These are phyloP conservation scores for Cremastinae sp. DNA, from an alignment of 2,888 invertebrate species.

Conservation along the genomic window DNA sequence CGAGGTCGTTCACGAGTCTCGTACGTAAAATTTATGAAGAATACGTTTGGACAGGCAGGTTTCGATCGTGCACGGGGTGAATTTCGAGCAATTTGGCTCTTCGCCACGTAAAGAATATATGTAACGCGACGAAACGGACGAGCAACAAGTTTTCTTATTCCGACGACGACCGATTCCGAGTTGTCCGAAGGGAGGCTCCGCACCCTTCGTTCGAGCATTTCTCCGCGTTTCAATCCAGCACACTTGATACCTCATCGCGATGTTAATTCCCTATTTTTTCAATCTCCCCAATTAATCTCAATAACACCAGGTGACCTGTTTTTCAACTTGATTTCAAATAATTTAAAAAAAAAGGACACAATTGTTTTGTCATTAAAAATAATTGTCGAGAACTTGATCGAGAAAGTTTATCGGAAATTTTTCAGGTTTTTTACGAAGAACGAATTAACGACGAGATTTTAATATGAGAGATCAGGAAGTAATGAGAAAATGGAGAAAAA, in stretches of 20 bases:
- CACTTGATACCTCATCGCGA: constrained; percentile 58
- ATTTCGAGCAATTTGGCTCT: constrained; percentile 69
- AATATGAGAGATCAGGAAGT: too few relatives aligned
- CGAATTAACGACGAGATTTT: not conserved
- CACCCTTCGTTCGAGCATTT: constrained; percentile 10
- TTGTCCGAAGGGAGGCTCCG: constrained; percentile 28
- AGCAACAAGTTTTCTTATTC: constrained; percentile 78
- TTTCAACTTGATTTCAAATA: too few relatives aligned
- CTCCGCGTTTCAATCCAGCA: constrained; percentile 32
- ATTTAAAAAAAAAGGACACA: too few relatives aligned
- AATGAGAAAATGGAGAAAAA: not conserved
- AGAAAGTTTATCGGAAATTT: too few relatives aligned
- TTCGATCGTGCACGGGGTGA: constrained; percentile 62
- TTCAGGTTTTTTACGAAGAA: too few relatives aligned
- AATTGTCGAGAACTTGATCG: too few relatives aligned
- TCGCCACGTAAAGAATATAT: constrained; percentile 67
- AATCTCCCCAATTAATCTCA: not conserved
- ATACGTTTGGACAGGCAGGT: constrained; percentile 49
- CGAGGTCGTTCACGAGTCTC: too few relatives aligned
- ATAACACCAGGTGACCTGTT: constrained; percentile 73
- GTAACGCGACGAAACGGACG: constrained; percentile 58
- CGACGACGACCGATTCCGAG: constrained; percentile 55
- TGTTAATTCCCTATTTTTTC: constrained; percentile 67
- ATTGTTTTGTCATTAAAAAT: too few relatives aligned
- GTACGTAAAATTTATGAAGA: not conserved